These are phyloP conservation scores for Heterodera schachtii DNA, from an alignment of 1,140 invertebrate species.

Conservation along the genomic window DNA sequence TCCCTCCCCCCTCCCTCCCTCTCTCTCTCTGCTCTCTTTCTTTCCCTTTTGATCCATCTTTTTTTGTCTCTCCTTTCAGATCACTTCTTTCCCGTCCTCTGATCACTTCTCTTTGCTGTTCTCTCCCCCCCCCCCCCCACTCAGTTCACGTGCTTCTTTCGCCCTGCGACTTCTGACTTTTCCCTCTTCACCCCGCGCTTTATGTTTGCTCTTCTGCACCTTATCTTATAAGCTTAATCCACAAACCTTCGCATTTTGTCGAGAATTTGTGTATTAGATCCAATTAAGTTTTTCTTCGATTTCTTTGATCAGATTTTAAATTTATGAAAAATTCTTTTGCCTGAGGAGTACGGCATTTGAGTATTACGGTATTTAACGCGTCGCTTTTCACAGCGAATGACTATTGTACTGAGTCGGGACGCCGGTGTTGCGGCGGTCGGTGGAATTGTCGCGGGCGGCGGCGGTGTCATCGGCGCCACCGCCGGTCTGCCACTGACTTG, in stretches of 20 bases:
- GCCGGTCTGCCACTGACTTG: constrained; percentile 13
- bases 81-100: background rate
- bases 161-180: background rate
- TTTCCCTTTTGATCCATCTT: no score
- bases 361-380: no score
- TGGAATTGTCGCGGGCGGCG: background rate
- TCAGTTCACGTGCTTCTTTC: background rate
- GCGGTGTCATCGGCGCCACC: background rate
- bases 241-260: background rate
- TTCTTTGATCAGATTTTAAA: no score
- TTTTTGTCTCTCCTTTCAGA: no score
- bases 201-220: background rate
- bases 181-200: background rate
- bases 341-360: no score
- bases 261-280: no score
- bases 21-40: background rate
- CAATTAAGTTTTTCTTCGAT: no score
- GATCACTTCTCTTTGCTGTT: background rate
- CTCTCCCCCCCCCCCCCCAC: no score
- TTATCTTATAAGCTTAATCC: background rate
- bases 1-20: background rate
- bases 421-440: background rate
- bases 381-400: constrained; percentile 8
- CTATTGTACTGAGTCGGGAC: constrained; percentile 32
- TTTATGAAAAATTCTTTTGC: no score